These are phyloP conservation scores for Pitta sordida DNA, from an alignment of 2,113 vertebrate species.

Conservation along the genomic window DNA sequence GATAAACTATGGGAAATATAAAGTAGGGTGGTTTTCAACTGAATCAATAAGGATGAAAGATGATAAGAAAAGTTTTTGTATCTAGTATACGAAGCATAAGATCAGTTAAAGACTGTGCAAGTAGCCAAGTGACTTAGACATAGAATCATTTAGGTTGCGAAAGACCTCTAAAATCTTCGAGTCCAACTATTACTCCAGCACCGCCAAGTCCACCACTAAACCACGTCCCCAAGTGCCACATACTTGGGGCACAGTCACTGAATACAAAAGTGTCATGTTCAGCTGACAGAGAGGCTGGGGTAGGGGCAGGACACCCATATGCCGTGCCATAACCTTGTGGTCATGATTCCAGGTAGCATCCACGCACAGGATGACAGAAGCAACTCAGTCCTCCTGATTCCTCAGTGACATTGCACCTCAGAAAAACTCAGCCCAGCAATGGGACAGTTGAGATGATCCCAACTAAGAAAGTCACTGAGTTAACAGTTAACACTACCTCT, in stretches of 20 bases:
- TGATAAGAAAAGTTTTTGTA: neutral
- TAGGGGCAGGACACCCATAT: neutral
- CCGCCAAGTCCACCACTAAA: neutral
- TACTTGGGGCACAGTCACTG: neutral
- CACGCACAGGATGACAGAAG: neutral
- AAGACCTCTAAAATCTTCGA: neutral
- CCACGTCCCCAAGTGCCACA: neutral
- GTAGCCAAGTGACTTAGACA: neutral
- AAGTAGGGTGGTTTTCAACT: neutral
- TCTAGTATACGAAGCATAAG: neutral
- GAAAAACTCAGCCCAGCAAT: neutral
- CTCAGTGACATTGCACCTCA: neutral
- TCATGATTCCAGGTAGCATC: neutral
- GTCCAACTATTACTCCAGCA: neutral
- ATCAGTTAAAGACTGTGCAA: neutral
- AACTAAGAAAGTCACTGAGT: neutral
- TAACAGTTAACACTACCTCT: neutral
- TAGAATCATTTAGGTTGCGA: neutral
- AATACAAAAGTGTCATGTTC: rapidly evolving
- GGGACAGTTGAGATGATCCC: neutral
- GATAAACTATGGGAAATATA: slow-evolving; percentile 26
- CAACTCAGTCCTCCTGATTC: neutral
- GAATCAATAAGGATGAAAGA: slow-evolving; percentile 5
- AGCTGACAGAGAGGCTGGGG: neutral
- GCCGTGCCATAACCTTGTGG: neutral